Evolutionary conservation across 92 coral and sea anemone species (phyloP).

Genomic region (Phenganax stokvisi): DNA sequence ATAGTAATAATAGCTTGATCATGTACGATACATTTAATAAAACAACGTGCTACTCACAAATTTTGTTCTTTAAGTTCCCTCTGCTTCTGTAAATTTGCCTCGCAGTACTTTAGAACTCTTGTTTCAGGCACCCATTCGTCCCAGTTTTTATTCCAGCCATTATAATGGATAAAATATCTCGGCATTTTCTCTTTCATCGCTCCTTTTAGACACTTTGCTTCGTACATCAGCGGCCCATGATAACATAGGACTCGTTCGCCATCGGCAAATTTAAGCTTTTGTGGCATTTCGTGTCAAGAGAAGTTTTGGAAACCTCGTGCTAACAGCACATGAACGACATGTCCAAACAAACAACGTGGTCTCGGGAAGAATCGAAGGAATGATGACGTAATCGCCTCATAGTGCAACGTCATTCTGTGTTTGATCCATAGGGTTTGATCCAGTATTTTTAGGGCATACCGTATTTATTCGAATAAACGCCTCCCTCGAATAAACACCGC

Average conservation of each 20-base stretch:
- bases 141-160: conserved; percentile 99
- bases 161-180: conserved; percentile 88
- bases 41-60: conserved; percentile 51
- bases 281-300: conserved; percentile 62
- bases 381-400: conserved; percentile 27
- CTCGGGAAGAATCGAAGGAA: conserved; percentile 34
- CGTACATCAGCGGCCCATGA: conserved; percentile 94
- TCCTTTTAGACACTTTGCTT: conserved; percentile 96
- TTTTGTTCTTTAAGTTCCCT: conserved; percentile 87
- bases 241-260: conserved; percentile 97
- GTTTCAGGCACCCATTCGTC: conserved; percentile 99
- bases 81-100: conserved; percentile 84
- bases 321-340: not conserved
- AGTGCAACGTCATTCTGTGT: conserved; percentile 25
- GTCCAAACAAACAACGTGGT: conserved; percentile 33
- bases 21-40: not conserved
- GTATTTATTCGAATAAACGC: not conserved
- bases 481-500: not conserved
- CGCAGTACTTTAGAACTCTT: conserved; percentile 90
- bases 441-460: not conserved
- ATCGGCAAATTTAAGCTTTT: conserved; percentile 89
- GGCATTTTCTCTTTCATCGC: conserved; percentile 90
- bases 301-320: not conserved
- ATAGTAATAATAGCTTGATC: not conserved
- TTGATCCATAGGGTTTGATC: not conserved